phyloP scores from a whole-genome alignment of 2,113 vertebrate genomes.

The Nyctereutes procyonoides region DNA sequence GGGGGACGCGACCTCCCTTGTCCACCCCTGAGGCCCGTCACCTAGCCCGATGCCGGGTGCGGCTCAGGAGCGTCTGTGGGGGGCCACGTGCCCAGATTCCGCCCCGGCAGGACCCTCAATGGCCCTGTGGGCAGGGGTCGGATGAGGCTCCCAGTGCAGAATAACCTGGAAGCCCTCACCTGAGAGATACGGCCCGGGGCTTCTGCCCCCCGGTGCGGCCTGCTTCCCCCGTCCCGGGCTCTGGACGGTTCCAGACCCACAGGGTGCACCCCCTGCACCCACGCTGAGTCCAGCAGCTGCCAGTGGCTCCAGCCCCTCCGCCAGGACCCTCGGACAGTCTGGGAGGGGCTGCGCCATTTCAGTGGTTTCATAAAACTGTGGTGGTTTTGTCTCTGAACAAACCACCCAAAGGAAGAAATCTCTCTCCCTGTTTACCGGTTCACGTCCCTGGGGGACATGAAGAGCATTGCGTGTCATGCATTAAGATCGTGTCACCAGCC shows the following conservation, averaged over 20 bases:
- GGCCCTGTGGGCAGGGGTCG: not conserved
- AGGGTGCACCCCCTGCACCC: not conserved
- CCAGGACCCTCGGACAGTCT: not conserved
- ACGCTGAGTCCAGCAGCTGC: not conserved
- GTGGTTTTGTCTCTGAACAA: not conserved
- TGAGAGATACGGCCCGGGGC: fast-evolving
- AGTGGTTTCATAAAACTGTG: not conserved
- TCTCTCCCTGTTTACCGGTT: not conserved
- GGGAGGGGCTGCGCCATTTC: not conserved
- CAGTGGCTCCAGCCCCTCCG: too few relatives aligned
- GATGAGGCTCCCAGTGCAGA: fast-evolving
- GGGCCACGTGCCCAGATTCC: too few relatives aligned
- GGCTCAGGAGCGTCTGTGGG: fast-evolving
- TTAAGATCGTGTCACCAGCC: not conserved
- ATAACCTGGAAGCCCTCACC: too few relatives aligned
- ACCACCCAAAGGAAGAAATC: not conserved
- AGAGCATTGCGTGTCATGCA: not conserved
- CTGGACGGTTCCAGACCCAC: too few relatives aligned
- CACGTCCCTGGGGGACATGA: not conserved
- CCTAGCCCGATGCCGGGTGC: not conserved
- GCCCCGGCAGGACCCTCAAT: not conserved
- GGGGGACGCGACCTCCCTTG: not conserved
- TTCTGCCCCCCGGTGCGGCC: fast-evolving
- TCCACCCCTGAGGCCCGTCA: fast-evolving
- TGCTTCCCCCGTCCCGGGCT: fast-evolving